phyloP scores from a whole-genome alignment of 1,140 invertebrate genomes.

The Trissolcus basalis region DNA sequence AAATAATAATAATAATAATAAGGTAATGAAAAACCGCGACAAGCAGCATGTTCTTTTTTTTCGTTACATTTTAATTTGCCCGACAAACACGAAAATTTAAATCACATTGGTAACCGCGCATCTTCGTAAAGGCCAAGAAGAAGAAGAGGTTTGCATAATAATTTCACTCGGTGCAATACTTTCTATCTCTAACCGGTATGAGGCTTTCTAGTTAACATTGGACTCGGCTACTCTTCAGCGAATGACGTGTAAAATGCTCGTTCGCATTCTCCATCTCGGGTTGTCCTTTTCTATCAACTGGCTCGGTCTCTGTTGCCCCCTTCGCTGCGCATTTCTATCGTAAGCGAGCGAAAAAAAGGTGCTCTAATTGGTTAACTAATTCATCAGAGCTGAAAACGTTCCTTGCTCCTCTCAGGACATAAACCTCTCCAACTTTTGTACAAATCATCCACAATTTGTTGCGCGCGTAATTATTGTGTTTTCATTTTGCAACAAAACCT shows the following conservation, averaged over 20 bases:
- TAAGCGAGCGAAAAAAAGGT: background rate
- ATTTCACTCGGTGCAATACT: conserved; percentile 49
- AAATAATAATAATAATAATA: too few relatives aligned
- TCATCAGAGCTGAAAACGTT: too few relatives aligned
- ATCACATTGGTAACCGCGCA: conserved; percentile 26
- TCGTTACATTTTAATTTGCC: too few relatives aligned
- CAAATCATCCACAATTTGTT: too few relatives aligned
- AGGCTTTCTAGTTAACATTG: conserved; percentile 52
- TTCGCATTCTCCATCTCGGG: conserved; percentile 14
- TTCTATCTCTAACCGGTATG: conserved; percentile 44
- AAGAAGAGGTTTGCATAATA: conserved; percentile 49
- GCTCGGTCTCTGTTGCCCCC: background rate
- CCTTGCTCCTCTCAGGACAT: too few relatives aligned
- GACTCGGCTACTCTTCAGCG: conserved; percentile 38
- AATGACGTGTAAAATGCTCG: conserved; percentile 42
- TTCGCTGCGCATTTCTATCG: background rate
- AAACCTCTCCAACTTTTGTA: too few relatives aligned
- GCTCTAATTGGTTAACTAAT: too few relatives aligned
- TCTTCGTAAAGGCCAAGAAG: conserved; percentile 23
- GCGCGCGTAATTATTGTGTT: too few relatives aligned
- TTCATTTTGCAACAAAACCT: too few relatives aligned
- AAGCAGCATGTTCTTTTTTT: too few relatives aligned
- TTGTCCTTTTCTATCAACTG: background rate
- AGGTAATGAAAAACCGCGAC: too few relatives aligned
- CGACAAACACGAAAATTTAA: conserved; percentile 14